Evolutionary conservation across 2,797 vertebrate genomes (phyloP).

Genomic region (Sarcoramphus papa): DNA sequence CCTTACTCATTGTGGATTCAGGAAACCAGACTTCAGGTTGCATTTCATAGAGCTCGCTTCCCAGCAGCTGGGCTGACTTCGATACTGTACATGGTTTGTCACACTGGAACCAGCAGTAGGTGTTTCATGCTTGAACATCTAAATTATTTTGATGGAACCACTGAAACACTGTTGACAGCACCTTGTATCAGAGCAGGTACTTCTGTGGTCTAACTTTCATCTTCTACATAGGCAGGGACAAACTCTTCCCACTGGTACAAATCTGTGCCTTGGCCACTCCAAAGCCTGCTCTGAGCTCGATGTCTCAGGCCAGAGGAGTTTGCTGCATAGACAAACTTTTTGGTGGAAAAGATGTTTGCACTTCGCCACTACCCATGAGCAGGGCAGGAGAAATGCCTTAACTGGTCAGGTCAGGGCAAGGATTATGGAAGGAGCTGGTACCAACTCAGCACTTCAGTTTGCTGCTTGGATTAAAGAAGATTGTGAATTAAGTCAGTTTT

Average conservation of each 20-base stretch:
- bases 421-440: not conserved
- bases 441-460: not conserved
- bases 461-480: not conserved
- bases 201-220: not conserved
- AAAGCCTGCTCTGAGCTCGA: not conserved
- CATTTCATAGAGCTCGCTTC: not conserved
- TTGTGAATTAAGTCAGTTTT: not conserved
- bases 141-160: not conserved
- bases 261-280: not conserved
- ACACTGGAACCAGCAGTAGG: not conserved
- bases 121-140: not conserved
- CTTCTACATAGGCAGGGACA: not conserved
- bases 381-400: not conserved
- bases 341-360: not conserved
- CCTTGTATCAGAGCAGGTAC: not conserved
- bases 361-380: not conserved
- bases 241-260: not conserved
- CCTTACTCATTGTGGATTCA: not conserved
- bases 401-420: not conserved
- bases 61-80: not conserved
- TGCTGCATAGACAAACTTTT: not conserved
- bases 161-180: not conserved
- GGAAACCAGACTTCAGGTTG: not conserved
- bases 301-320: not conserved
- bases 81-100: accelerated